Percentiles rank a stretch among this genome's conserved stretches.
Conservation (phyloP, 1,140 invertebrate species). For the Camponotus floridanus region DNA sequence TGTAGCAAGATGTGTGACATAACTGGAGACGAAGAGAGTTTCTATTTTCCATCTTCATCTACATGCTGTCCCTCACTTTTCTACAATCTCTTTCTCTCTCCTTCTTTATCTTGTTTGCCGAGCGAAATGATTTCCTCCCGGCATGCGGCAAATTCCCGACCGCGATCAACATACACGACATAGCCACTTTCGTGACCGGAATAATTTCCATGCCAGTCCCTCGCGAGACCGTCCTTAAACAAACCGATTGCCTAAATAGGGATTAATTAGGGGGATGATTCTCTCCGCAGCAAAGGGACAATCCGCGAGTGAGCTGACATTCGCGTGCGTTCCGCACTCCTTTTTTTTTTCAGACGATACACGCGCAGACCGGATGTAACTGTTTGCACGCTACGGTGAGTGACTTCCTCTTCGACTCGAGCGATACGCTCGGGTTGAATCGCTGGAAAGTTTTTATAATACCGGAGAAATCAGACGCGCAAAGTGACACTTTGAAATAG, state of each 20-base stretch:
- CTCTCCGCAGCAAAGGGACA: slow-evolving; percentile 48
- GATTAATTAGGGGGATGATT: slow-evolving; percentile 80
- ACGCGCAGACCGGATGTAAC: slow-evolving; percentile 38
- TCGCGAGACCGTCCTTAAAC: slow-evolving; percentile 67
- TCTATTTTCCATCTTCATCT: slow-evolving; percentile 6
- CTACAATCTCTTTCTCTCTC: too few species aligned
- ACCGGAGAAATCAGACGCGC: slow-evolving; percentile 19
- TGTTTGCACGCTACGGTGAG: slow-evolving; percentile 31
- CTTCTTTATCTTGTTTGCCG: neutral
- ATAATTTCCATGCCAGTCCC: slow-evolving; percentile 40
- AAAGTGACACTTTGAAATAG: neutral
- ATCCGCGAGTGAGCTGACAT: slow-evolving; percentile 23
- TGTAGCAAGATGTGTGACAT: neutral
- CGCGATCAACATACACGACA: neutral
- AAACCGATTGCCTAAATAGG: slow-evolving; percentile 80
- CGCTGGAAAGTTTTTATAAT: slow-evolving; percentile 14
- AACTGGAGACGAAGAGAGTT: neutral
- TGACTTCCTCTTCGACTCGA: slow-evolving; percentile 9
- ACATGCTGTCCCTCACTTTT: too few species aligned
- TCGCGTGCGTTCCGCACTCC: slow-evolving; percentile 6
- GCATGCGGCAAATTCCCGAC: neutral
- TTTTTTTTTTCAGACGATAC: slow-evolving; percentile 9
- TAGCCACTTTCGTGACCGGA: slow-evolving; percentile 40
- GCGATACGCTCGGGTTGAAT: neutral
- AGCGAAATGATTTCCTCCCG: neutral